Base-by-base conservation (phyloP, 2,113 vertebrate genomes). In the Aptenodytes patagonicus region DNA sequence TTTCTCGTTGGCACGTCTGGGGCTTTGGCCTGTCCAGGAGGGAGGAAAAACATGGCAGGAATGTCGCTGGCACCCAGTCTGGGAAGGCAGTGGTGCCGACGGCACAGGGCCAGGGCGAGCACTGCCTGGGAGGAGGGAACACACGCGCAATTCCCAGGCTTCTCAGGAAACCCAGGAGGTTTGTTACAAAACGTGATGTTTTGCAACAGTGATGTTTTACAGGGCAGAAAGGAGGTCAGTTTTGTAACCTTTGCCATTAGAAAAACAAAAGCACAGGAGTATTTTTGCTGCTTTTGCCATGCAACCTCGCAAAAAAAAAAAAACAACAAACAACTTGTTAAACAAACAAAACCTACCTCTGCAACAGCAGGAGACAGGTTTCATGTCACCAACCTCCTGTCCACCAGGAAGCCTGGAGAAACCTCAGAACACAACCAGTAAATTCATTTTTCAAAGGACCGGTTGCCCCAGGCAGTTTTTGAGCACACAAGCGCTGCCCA, bases 11-110 rank as follows among this genome's bases (percentile, higher is more conserved):
- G 73, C 58, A 34, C 5, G 1, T 64, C 20, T 36, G 2, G 70
- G 72, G 36, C 66, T 90, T 19, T 3, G 38, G 83, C 68, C 87
- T 69, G 80, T 46, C 52, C 49, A 34, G 57, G 77, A 90, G 84
- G 91, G 90, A 95, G 77, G 40, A 55, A 54, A 87, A 82, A 47
- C 44, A 13, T 12, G 21, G 69, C 38, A 55, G 70, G 90, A 76
- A 80, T 60, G 86, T 49, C 17, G 40, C 64, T 68, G 89, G 93
- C 77, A 62, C 2, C 16, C 0, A 4, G 26, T 12, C 7, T 42
- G 87, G 58, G 68, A 52, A 68, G 64, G 81, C 26, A 1, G 26
- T 17, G 16, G 62, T 58, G 24, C 34, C 19, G 7, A 11, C 7
- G 25, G 64, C 11, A 1, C 12, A 5, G 52, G 38, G 57, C 51